phyloP scores from a whole-genome alignment of 2,797 vertebrate genomes.

The Coregonus suidteri region DNA sequence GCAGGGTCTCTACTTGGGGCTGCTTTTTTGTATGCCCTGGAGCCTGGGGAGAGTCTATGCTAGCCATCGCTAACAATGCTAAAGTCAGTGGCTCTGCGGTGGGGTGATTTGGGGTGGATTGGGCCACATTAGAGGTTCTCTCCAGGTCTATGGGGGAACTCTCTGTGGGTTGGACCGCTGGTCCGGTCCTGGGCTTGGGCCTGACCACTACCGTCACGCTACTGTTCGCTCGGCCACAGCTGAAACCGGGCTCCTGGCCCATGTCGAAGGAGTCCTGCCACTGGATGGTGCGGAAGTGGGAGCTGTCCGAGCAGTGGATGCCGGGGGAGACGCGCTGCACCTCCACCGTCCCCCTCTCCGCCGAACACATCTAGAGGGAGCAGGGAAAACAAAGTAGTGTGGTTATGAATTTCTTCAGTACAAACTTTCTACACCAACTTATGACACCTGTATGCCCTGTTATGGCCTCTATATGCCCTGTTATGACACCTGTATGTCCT shows the following conservation, averaged over 20 bases:
- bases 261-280: constrained; percentile 75
- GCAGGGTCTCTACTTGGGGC: constrained; percentile 8
- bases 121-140: constrained; percentile 2
- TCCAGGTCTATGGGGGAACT: constrained; percentile 24
- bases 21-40: background rate
- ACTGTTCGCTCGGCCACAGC: constrained; percentile 35
- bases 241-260: constrained; percentile 42
- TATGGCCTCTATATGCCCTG: too few species aligned
- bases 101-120: constrained; percentile 39
- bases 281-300: constrained; percentile 76
- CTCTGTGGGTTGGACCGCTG: constrained; percentile 12
- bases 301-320: constrained; percentile 29
- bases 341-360: constrained; percentile 60
- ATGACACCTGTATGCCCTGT: background rate
- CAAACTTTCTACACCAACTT: background rate
- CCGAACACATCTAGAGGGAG: constrained; percentile 63
- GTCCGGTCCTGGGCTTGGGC: constrained; percentile 68
- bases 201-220: constrained; percentile 71
- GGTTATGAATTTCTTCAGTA: background rate
- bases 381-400: background rate
- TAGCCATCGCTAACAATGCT: constrained; percentile 4
- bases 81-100: constrained; percentile 15
- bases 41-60: constrained; percentile 21
- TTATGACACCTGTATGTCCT: too few species aligned
- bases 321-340: constrained; percentile 30